Evolutionary conservation across 1,140 invertebrate species (phyloP).

Genomic region (Conus ventricosus): DNA sequence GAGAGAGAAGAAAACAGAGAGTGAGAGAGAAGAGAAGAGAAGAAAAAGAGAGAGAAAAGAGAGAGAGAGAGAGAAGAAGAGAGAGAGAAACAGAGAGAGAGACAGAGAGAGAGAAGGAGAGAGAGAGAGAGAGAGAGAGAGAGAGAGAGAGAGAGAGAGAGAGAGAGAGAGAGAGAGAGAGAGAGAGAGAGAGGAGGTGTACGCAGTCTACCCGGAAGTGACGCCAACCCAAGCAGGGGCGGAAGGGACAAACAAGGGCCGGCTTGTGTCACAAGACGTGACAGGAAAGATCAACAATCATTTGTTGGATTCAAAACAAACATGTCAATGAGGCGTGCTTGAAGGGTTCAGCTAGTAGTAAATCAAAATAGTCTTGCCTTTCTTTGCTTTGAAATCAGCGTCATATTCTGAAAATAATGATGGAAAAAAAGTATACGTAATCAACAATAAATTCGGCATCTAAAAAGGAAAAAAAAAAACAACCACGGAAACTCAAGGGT

Average conservation of each 20-base stretch:
- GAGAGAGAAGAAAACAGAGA: neutral
- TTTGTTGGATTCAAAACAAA: neutral
- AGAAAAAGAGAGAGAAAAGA: neutral
- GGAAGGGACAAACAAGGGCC: neutral
- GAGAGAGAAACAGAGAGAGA: neutral
- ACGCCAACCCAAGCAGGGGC: neutral
- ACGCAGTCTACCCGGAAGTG: no score
- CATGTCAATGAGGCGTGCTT: neutral
- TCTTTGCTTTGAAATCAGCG: neutral
- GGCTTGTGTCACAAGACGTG: neutral
- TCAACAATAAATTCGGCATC: neutral
- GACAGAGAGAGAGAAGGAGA: neutral
- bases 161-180: constrained; percentile 2
- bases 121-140: neutral
- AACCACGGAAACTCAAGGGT: neutral
- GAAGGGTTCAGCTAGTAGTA: neutral
- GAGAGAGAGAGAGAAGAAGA: neutral
- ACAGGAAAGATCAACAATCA: neutral
- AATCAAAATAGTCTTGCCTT: neutral
- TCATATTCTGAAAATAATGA: neutral
- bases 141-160: neutral
- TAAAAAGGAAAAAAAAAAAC: neutral
- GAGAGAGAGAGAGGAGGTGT: constrained; percentile 6
- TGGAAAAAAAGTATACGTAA: neutral
- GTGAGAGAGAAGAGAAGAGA: neutral